Conservation (phyloP, 2,888 invertebrate species). For the Magallana nippona region DNA sequence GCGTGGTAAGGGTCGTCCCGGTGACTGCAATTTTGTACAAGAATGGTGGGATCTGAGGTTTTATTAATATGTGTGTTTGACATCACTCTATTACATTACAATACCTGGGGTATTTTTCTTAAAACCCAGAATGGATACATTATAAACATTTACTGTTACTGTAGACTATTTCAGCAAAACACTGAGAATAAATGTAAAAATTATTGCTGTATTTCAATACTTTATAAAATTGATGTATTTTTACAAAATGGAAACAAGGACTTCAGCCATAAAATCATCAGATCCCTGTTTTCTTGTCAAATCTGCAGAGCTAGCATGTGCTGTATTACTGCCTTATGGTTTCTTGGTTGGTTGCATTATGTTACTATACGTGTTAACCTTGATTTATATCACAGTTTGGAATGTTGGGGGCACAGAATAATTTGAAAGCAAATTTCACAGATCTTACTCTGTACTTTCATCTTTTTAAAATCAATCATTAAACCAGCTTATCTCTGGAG, state of each 20-base stretch:
- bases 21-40: neutral
- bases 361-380: neutral
- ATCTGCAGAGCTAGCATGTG: conserved; percentile 5
- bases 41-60: conserved; percentile 7
- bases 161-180: too few species aligned
- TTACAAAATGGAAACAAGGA: neutral
- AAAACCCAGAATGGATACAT: too few species aligned
- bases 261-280: neutral
- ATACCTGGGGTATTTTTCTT: too few species aligned
- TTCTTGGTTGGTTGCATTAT: neutral
- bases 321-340: conserved; percentile 3
- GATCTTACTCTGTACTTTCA: neutral
- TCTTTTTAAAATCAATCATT: neutral
- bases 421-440: neutral
- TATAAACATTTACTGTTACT: too few species aligned
- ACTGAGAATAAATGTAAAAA: too few species aligned
- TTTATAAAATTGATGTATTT: neutral
- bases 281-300: neutral
- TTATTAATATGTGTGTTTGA: neutral
- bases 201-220: too few species aligned
- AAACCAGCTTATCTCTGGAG: neutral
- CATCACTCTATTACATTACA: too few species aligned
- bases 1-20: conserved; percentile 65
- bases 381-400: neutral
- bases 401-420: conserved; percentile 5